Percentiles rank a stretch among this genome's conserved stretches.
These are phyloP conservation scores for Centruroides vittatus DNA, from an alignment of 1,140 invertebrate genomes.

Conservation along the genomic window DNA sequence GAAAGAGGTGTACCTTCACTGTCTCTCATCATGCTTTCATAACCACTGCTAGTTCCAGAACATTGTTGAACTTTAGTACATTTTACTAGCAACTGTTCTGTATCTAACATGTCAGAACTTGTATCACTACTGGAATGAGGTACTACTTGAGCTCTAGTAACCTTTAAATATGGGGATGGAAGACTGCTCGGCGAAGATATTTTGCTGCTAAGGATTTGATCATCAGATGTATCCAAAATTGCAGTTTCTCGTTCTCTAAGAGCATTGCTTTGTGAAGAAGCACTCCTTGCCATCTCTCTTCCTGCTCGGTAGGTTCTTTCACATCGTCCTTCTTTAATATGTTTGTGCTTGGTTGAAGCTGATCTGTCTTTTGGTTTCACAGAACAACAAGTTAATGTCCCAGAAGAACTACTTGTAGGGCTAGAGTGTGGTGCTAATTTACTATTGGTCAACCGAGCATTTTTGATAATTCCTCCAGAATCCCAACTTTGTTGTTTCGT, in stretches of 20 bases:
- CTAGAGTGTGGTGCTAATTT: neutral
- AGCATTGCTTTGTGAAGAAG: no score
- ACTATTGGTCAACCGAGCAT: no score
- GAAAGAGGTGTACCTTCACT: constrained; percentile 41
- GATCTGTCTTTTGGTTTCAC: neutral
- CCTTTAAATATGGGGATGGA: neutral
- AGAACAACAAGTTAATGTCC: neutral
- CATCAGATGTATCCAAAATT: no score
- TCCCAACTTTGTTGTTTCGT: no score
- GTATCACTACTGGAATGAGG: constrained; percentile 6
- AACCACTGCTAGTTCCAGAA: constrained; percentile 37
- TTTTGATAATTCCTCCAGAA: no score
- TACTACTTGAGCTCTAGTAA: neutral
- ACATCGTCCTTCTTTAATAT: no score
- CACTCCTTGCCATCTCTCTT: no score
- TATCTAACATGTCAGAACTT: constrained; percentile 7
- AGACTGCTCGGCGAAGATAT: neutral
- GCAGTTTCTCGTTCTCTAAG: no score
- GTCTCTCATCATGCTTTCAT: constrained; percentile 73
- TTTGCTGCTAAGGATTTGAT: no score
- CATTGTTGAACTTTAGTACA: constrained; percentile 9
- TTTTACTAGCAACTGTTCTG: constrained; percentile 9
- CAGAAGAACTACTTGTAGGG: neutral
- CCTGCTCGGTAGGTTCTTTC: no score
- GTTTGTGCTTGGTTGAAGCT: no score